A percentile compares a stretch with the other conserved stretches of the same genome.
Conservation (phyloP, 2,797 vertebrate species). For the Craterocephalus amniculus region DNA sequence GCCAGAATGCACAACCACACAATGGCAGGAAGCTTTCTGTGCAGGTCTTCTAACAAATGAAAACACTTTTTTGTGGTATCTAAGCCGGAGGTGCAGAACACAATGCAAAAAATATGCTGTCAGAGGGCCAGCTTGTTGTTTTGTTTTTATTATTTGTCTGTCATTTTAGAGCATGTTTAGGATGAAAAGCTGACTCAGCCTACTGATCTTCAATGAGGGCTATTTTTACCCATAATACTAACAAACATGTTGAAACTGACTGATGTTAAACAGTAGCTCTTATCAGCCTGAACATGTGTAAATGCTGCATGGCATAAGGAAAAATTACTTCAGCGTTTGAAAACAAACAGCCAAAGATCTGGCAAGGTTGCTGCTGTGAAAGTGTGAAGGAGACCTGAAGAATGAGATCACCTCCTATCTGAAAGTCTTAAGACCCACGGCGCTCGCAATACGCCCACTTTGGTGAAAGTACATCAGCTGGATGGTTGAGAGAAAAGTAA, state of each 20-base stretch:
- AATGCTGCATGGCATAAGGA: neutral
- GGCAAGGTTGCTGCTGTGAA: neutral
- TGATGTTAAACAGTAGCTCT: neutral
- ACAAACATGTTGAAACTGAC: neutral
- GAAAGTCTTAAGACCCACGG: neutral
- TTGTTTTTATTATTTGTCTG: neutral
- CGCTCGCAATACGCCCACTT: neutral
- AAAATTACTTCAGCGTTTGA: neutral
- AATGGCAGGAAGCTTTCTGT: neutral
- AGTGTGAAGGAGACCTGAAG: neutral
- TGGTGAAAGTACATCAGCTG: neutral
- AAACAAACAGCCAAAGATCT: neutral
- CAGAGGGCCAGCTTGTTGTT: neutral
- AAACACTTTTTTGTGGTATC: neutral
- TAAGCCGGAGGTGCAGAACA: neutral
- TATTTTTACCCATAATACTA: neutral
- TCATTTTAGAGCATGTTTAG: neutral
- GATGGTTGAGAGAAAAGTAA: neutral
- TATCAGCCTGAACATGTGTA: neutral
- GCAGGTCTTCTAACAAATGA: neutral
- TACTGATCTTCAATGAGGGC: neutral
- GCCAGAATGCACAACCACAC: neutral
- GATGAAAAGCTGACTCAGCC: neutral
- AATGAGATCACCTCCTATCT: neutral
- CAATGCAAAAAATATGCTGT: neutral